These are phyloP conservation scores for Actinia tenebrosa DNA, from an alignment of 64 coral and sea anemone species.

Conservation along the genomic window DNA sequence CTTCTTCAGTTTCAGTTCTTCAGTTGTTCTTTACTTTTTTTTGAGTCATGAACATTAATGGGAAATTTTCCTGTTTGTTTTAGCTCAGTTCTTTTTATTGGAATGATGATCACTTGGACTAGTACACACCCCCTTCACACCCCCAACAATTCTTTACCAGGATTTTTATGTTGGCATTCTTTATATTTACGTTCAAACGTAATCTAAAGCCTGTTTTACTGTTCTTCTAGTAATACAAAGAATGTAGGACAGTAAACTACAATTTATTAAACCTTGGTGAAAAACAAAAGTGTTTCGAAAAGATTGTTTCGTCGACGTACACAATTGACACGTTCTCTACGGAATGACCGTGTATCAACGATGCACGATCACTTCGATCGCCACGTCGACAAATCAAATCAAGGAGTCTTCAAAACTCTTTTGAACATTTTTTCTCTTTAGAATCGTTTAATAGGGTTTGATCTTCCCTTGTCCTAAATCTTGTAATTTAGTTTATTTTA, in stretches of 20 bases:
- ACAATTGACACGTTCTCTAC: neutral
- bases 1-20: no score
- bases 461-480: neutral
- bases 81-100: neutral
- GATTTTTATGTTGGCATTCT: neutral
- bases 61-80: neutral
- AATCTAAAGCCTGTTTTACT: neutral
- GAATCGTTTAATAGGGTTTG: neutral
- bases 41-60: neutral
- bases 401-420: neutral
- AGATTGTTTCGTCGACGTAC: neutral
- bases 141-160: neutral
- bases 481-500: neutral
- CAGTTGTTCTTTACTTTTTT: no score
- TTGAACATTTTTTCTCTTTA: neutral
- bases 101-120: neutral
- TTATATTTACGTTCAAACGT: neutral
- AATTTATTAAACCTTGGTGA: no score
- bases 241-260: no score
- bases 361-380: neutral
- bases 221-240: no score
- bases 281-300: neutral
- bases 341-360: neutral
- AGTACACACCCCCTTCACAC: constrained; percentile 17
- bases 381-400: neutral